Base-by-base conservation (phyloP, 2,888 invertebrate species). In the Trichopria drosophilae region DNA sequence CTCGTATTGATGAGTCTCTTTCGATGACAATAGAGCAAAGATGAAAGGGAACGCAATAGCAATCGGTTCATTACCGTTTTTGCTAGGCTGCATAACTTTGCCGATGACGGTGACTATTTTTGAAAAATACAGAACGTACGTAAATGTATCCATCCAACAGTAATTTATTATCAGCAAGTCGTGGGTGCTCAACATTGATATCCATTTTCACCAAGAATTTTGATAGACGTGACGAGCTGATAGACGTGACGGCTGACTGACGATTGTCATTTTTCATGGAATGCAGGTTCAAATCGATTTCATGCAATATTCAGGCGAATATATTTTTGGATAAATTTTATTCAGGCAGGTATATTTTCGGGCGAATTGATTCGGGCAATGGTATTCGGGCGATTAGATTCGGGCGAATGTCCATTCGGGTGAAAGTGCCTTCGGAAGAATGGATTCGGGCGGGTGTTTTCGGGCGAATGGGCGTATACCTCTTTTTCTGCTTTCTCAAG, bases 41-140 rank as follows among this genome's bases (percentile, higher is more conserved):
- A 29, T 15, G 15, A 29, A 29, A 12, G 29, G 29, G 29, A 29
- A 10, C n/a, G 29, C 29, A 13, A 29, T 10, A 15, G 15, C 29
- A 29, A 15, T 29, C n/a, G n/a, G n/a, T n/a, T n/a, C n/a, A n/a
- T n/a, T n/a, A n/a, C n/a, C n/a, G n/a, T n/a, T n/a, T 12, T 29
- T 29, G 12, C 29, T 29, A 15, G 29, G 29, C 29, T 7, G n/a
- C 15, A 7, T 29, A 12, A 29, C 29, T 15, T 29, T 29, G n/a
- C 42, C 31, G 7, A 31, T 10, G 12, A 42, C 31, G 26, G 31
- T 42, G 20, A 31, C 28, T 15, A 42, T 20, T 42, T 42, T 19
- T 12, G 42, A 29, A 6, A 41, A 41, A 10, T n/a, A 15, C 18
- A 4, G 40, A 40, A 15, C 15, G n/a, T 3, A 40, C n/a, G 18